phyloP scores from a whole-genome alignment of 1,140 invertebrate species.

The Frieseomelitta varia region DNA sequence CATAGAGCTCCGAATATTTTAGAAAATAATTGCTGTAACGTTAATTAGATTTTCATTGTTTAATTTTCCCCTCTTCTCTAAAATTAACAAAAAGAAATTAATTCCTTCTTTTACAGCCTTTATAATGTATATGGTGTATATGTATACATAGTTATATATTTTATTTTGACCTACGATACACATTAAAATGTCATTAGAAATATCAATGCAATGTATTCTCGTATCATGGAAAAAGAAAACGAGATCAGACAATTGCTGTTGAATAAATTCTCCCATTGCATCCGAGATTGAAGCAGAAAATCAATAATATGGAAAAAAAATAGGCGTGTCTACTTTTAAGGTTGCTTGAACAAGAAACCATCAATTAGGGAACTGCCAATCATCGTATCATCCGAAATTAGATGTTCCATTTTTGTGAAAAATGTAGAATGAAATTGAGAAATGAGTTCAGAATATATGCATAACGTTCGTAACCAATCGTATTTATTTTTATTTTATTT shows the following conservation, averaged over 20 bases:
- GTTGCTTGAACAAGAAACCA: background rate
- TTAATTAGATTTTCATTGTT: background rate
- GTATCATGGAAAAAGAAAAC: too few species aligned
- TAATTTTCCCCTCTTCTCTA: background rate
- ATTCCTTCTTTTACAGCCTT: background rate
- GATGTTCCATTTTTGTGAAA: background rate
- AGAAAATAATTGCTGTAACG: background rate
- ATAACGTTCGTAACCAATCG: too few species aligned
- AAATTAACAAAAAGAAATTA: background rate
- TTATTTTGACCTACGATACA: background rate
- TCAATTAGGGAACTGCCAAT: background rate
- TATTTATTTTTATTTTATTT: background rate
- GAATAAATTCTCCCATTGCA: too few species aligned
- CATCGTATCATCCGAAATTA: background rate
- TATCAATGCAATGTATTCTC: background rate
- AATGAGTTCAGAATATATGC: too few species aligned
- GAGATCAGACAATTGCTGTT: background rate
- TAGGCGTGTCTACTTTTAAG: background rate
- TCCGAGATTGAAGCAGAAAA: background rate
- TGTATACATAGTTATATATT: background rate
- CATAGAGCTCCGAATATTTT: background rate
- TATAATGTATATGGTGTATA: too few species aligned
- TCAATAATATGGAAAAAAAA: conserved; percentile 16
- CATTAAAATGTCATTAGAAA: background rate
- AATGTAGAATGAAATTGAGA: background rate